phyloP scores from a whole-genome alignment of 2,888 invertebrate genomes.

The Drosophila histrio region DNA sequence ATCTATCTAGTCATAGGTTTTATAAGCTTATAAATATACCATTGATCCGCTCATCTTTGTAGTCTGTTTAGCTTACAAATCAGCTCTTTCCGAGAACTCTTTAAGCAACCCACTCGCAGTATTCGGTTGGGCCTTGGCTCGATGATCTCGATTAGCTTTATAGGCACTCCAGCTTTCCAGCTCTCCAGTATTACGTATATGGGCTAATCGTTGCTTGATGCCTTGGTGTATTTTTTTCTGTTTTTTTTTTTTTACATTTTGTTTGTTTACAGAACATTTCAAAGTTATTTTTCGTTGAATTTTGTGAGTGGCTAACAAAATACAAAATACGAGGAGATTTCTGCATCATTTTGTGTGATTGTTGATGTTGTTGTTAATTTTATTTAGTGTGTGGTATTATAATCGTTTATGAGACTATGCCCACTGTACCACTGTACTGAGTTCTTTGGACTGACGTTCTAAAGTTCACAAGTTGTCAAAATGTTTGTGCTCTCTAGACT shows the following conservation, averaged over 20 bases:
- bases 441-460: slow-evolving; percentile 46
- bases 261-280: slow-evolving; percentile 70
- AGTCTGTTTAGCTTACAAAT: neutral
- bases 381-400: slow-evolving; percentile 58
- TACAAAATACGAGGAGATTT: slow-evolving; percentile 38
- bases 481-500: slow-evolving; percentile 69
- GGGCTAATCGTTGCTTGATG: slow-evolving; percentile 55
- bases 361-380: slow-evolving; percentile 32
- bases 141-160: slow-evolving; percentile 34
- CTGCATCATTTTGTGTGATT: slow-evolving; percentile 45
- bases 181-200: slow-evolving; percentile 29
- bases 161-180: slow-evolving; percentile 28
- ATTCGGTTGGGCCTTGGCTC: slow-evolving; percentile 8
- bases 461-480: slow-evolving; percentile 82
- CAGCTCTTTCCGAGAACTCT: slow-evolving; percentile 3
- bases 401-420: slow-evolving; percentile 62
- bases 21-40: no score
- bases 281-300: slow-evolving; percentile 61
- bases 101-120: slow-evolving; percentile 5
- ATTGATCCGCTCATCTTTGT: neutral
- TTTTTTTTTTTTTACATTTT: slow-evolving; percentile 48
- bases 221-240: slow-evolving; percentile 40
- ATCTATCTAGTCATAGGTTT: no score
- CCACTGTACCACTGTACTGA: slow-evolving; percentile 44
- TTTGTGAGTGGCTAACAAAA: slow-evolving; percentile 39